A percentile compares a stretch with the other conserved stretches of the same genome.
These are phyloP conservation scores for Homarus gammarus DNA, from an alignment of 2,888 invertebrate genomes.

Conservation along the genomic window DNA sequence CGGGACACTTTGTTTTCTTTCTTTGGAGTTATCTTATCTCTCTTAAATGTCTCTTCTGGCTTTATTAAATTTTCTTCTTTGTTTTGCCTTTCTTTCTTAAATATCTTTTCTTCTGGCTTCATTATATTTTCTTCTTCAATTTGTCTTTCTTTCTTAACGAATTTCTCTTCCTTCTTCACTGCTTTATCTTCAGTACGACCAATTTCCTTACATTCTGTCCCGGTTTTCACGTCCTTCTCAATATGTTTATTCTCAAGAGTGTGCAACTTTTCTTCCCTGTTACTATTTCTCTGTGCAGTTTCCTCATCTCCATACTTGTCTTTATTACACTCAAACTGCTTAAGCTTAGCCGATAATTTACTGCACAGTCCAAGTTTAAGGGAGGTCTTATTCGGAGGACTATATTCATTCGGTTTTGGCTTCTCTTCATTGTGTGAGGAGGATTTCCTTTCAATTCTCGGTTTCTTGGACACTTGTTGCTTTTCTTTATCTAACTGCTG, in stretches of 20 bases:
- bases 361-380: background rate
- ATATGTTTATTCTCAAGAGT: slow-evolving; percentile 4
- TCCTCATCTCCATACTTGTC: background rate
- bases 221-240: slow-evolving; percentile 8
- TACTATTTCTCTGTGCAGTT: background rate
- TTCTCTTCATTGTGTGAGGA: slow-evolving; percentile 23
- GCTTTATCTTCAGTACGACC: background rate
- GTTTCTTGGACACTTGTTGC: slow-evolving; percentile 25
- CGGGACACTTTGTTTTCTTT: slow-evolving; percentile 7
- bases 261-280: slow-evolving; percentile 1
- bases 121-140: slow-evolving; percentile 5
- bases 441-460: background rate
- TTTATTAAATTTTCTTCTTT: slow-evolving; percentile 7
- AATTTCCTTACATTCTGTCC: background rate
- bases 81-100: slow-evolving; percentile 1
- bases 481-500: slow-evolving; percentile 36
- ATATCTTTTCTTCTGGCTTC: background rate
- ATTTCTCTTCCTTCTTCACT: slow-evolving; percentile 2
- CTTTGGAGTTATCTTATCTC: slow-evolving; percentile 13
- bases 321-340: slow-evolving; percentile 16
- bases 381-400: slow-evolving; percentile 49
- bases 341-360: slow-evolving; percentile 31
- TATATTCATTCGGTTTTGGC: slow-evolving; percentile 67
- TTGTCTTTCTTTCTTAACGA: slow-evolving; percentile 10
- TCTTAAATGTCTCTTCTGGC: background rate